A percentile compares a stretch with the other conserved stretches of the same genome.
Conservation (phyloP, 2,797 vertebrate species). For the Dendrocincla tyrannina region DNA sequence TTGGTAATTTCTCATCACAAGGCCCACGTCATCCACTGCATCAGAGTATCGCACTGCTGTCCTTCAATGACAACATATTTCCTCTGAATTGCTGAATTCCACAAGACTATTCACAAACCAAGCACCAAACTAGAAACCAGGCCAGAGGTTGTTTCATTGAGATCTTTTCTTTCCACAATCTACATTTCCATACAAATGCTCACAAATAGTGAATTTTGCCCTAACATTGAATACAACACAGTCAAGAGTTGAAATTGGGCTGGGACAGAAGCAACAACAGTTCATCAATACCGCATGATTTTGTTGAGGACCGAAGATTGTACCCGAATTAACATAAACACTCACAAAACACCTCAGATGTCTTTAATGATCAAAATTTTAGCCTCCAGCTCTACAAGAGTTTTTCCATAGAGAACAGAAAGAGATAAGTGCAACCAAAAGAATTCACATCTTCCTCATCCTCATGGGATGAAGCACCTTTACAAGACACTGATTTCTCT, state of each 20-base stretch:
- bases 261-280: background rate
- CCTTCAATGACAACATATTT: background rate
- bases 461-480: background rate
- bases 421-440: background rate
- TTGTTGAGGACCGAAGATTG: background rate
- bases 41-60: background rate
- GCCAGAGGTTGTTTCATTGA: background rate
- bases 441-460: background rate
- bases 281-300: background rate
- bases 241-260: background rate
- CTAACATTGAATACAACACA: background rate
- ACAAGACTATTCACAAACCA: background rate
- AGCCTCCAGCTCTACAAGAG: background rate
- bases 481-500: background rate
- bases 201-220: background rate
- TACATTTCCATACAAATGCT: background rate
- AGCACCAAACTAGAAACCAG: background rate
- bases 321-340: background rate
- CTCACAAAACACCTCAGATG: background rate
- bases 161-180: background rate
- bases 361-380: background rate
- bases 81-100: background rate
- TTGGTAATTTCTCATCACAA: background rate
- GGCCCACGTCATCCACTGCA: fast-evolving
- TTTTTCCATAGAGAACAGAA: background rate